A percentile compares a stretch with the other conserved stretches of the same genome.
Evolutionary conservation across 2,888 invertebrate genomes (phyloP).

Genomic region (Nowickia ferox): DNA sequence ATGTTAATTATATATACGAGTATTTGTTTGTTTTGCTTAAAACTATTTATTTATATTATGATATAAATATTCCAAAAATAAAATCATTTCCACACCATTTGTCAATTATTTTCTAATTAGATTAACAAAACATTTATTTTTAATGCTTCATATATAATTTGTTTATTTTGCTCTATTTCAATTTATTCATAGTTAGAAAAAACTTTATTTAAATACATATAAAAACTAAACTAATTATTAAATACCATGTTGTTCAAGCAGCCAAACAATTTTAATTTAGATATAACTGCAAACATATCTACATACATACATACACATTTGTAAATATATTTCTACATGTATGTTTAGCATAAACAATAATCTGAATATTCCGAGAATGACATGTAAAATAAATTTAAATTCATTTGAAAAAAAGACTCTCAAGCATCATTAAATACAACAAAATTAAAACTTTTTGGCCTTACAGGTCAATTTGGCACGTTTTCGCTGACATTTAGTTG

Average conservation of each 20-base stretch:
- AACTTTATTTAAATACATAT: not conserved
- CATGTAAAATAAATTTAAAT: conserved; percentile 26
- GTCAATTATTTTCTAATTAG: not conserved
- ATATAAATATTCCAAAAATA: too few relatives aligned
- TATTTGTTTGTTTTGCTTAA: too few relatives aligned
- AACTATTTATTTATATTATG: too few relatives aligned
- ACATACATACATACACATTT: too few relatives aligned
- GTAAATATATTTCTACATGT: too few relatives aligned
- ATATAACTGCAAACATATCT: not conserved
- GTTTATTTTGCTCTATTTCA: not conserved
- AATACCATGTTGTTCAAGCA: not conserved
- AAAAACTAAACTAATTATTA: not conserved
- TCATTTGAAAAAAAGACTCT: conserved; percentile 23
- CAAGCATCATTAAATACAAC: conserved; percentile 6
- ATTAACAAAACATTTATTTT: not conserved
- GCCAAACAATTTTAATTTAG: conserved; percentile 19
- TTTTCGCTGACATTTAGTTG: conserved; percentile 57
- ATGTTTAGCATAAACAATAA: not conserved
- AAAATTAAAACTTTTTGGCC: conserved; percentile 25
- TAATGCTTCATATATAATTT: not conserved
- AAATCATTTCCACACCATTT: not conserved
- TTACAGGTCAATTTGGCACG: conserved; percentile 59
- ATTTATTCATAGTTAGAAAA: not conserved
- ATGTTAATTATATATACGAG: too few relatives aligned
- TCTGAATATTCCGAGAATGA: conserved; percentile 8